Evolutionary conservation across 2,113 vertebrate species (phyloP).

Genomic region (Acrocephalus kingi): DNA sequence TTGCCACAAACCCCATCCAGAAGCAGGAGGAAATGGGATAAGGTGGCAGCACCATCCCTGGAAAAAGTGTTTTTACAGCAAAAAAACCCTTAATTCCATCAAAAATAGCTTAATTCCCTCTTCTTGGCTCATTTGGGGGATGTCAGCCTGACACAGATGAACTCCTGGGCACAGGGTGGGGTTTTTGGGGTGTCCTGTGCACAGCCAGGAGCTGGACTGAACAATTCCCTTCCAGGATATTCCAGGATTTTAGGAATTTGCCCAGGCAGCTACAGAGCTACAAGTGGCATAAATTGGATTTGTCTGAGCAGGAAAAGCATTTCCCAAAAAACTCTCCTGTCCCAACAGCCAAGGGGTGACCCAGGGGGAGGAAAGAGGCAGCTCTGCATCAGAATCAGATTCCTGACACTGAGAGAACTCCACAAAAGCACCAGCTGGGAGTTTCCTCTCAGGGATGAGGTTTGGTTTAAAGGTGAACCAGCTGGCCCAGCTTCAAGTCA

Average conservation of each 20-base stretch:
- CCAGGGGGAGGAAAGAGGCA: neutral
- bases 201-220: neutral
- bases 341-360: neutral
- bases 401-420: neutral
- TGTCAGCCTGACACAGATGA: fast-evolving
- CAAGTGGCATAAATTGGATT: fast-evolving
- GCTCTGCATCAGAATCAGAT: neutral
- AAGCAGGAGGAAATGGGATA: neutral
- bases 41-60: neutral
- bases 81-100: neutral
- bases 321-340: neutral
- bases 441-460: neutral
- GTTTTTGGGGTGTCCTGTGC: neutral
- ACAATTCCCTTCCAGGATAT: neutral
- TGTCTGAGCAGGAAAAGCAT: fast-evolving
- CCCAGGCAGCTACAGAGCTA: fast-evolving
- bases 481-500: neutral
- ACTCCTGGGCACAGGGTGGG: neutral
- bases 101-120: neutral
- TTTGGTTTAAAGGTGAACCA: neutral
- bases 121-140: fast-evolving
- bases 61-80: neutral
- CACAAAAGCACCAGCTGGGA: neutral
- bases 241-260: fast-evolving
- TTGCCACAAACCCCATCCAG: constrained; percentile 1